phyloP scores from a whole-genome alignment of 2,113 vertebrate genomes.

The Glaucidium brasilianum region DNA sequence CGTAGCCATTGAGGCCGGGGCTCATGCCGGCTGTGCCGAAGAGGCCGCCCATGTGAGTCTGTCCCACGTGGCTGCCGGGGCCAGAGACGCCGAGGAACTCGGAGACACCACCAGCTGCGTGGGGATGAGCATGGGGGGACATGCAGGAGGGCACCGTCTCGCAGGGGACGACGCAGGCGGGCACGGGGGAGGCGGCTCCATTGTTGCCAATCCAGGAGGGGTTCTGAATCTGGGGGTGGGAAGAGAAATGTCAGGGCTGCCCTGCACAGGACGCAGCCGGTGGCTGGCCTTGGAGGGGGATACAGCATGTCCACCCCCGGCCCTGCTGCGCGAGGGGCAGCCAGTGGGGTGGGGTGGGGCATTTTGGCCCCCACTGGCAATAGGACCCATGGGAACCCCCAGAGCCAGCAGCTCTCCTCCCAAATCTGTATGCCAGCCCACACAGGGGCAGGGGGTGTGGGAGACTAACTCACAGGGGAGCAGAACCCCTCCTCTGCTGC shows the following conservation, averaged over 20 bases:
- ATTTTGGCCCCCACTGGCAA: background rate
- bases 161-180: slow-evolving; percentile 93
- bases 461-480: background rate
- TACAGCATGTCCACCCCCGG: rapidly evolving
- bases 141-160: slow-evolving; percentile 94
- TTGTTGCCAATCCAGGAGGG: slow-evolving; percentile 93
- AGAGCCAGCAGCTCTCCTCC: background rate
- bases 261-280: rapidly evolving
- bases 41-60: slow-evolving; percentile 94
- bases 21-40: slow-evolving; percentile 85
- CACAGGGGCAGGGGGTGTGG: background rate
- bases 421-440: background rate
- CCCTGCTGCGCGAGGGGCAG: background rate
- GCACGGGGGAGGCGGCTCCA: slow-evolving; percentile 88
- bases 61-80: slow-evolving; percentile 86
- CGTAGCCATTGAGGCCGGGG: slow-evolving; percentile 88
- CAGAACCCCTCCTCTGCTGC: background rate
- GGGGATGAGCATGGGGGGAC: slow-evolving; percentile 90
- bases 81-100: slow-evolving; percentile 90
- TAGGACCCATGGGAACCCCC: background rate
- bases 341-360: rapidly evolving
- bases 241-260: background rate
- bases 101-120: slow-evolving; percentile 84
- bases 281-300: background rate
- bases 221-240: slow-evolving; percentile 89